phyloP scores from a whole-genome alignment of 2,888 invertebrate genomes.

The Stenchaetothrips biformis region DNA sequence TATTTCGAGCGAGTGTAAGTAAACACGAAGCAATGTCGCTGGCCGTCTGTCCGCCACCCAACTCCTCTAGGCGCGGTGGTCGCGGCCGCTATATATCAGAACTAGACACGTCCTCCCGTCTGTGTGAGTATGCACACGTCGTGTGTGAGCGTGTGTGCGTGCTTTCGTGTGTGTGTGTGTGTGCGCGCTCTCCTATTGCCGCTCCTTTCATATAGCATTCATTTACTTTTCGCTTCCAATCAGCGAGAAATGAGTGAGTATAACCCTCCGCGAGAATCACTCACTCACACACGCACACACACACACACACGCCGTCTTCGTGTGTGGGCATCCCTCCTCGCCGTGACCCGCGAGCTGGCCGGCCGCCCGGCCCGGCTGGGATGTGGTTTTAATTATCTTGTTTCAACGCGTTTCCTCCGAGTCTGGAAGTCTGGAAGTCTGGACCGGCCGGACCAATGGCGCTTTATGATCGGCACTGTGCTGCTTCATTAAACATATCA shows the following conservation, averaged over 20 bases:
- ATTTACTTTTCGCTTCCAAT: conserved; percentile 8
- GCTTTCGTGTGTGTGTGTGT: background rate
- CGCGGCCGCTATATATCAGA: too few species aligned
- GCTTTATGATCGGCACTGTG: conserved; percentile 1
- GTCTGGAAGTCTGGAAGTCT: background rate
- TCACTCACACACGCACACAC: background rate
- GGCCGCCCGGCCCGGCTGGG: background rate
- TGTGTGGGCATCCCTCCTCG: background rate
- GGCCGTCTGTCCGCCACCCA: too few species aligned
- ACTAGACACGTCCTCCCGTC: background rate
- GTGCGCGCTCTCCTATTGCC: background rate
- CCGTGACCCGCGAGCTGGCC: background rate
- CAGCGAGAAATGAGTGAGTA: background rate
- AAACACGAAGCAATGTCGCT: too few species aligned
- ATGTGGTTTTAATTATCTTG: conserved; percentile 21
- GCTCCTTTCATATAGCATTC: background rate
- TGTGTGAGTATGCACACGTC: background rate
- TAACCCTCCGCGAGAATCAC: background rate
- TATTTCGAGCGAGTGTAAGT: too few species aligned
- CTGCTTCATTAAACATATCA: conserved; percentile 2
- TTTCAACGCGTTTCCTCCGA: background rate
- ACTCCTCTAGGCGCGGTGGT: too few species aligned
- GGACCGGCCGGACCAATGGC: background rate
- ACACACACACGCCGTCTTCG: background rate
- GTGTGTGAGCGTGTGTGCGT: conserved; percentile 9